Base-by-base conservation (phyloP, 2,797 vertebrate genomes). In the Acanthornis magna region DNA sequence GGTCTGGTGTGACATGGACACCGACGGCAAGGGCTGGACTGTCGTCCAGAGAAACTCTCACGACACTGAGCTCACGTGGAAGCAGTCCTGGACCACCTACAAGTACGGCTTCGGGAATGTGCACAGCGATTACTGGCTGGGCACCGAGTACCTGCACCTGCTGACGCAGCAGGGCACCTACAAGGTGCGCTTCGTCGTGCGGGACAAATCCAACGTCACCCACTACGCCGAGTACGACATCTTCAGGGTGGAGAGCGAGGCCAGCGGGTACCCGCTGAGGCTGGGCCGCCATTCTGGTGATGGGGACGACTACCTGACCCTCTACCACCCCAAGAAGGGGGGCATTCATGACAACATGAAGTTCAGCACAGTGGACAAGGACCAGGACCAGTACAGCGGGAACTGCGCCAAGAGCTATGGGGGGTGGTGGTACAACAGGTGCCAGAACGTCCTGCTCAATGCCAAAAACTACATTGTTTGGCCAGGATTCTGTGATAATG, bases 291-390 rank as follows among this genome's bases (percentile, higher is more conserved):
- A 90, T 7, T 88, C 92, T 2, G 97, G 97, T 0, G 91, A 91
- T 5, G 96, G 95, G 27, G 55, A 88, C 0, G 97, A 97, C 57
- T 95, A 90, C 16, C 51, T 97, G 67, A 93, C 96, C 32, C 58
- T 51, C 65, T 97, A 89, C 38, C 80, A 97, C 26, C 45, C 96
- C 58, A 89, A 67, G 32, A 65, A 94, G 10, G 96, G 96, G 1
- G 96, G 88, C 50, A 92, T 97, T 18, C 96, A 97, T 0, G 96
- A 97, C 89, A 97, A 97, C 71, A 97, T 97, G 97, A 97, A 95
- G 89, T 97, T 97, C 91, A 96, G 95, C 78, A 97, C 97, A 0
- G 74, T 88, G 0, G 97, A 97, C 93, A 96, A 26, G 75, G 97
- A 97, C 84, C 97, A 97, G 92, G 97, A 97, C 80, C 94, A 96